These are phyloP conservation scores for Crenuchus spilurus DNA, from an alignment of 2,797 vertebrate species.

Conservation along the genomic window DNA sequence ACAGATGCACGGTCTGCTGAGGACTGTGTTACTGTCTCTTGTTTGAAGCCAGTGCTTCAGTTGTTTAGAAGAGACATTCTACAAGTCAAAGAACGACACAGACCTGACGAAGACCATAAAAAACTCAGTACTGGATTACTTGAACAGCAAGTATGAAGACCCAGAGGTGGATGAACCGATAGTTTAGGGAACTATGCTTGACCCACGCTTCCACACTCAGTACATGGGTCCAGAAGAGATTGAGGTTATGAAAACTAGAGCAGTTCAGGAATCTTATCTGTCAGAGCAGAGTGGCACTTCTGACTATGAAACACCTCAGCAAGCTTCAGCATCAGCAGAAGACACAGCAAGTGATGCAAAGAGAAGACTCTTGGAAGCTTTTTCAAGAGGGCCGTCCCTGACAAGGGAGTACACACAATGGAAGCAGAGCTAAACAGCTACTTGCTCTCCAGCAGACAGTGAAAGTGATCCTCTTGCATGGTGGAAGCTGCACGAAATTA, in stretches of 20 bases:
- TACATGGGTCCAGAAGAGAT: slow-evolving; percentile 10
- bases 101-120: background rate
- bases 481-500: background rate
- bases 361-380: slow-evolving; percentile 27
- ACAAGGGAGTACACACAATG: slow-evolving; percentile 9
- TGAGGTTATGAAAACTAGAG: slow-evolving; percentile 3
- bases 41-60: too few species aligned
- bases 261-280: background rate
- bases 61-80: too few species aligned
- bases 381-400: slow-evolving; percentile 15
- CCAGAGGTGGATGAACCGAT: background rate
- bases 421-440: slow-evolving; percentile 21
- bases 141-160: background rate
- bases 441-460: slow-evolving; percentile 28
- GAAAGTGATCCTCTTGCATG: slow-evolving; percentile 1
- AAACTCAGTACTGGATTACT: background rate
- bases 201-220: slow-evolving; percentile 1
- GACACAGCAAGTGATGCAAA: background rate
- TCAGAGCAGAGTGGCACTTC: background rate
- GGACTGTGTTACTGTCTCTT: too few species aligned
- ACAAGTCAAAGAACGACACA: slow-evolving; percentile 4
- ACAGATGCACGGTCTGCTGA: too few species aligned
- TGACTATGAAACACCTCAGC: background rate
- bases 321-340: background rate
- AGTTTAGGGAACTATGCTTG: background rate